Conservation (phyloP, 2,888 invertebrate species). For the Spisula subtruncata region DNA sequence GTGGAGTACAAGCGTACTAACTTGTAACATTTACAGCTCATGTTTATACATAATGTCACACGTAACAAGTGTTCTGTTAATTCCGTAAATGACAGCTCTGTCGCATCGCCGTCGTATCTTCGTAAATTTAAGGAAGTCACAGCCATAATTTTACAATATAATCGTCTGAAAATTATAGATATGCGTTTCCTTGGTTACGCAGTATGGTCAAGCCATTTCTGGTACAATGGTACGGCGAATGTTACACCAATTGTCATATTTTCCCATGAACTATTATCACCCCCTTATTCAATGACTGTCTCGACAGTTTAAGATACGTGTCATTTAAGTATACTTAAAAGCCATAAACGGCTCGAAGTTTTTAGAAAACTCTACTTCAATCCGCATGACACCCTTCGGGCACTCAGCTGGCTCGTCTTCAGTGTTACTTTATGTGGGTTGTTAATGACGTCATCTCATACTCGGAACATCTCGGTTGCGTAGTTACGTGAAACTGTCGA, state of each 20-base stretch:
- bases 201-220: not conserved
- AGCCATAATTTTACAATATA: not conserved
- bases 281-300: not conserved
- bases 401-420: constrained; percentile 6
- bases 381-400: constrained; percentile 27
- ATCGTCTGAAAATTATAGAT: not conserved
- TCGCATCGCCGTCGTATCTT: too few species aligned
- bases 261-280: constrained; percentile 28
- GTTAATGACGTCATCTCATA: constrained; percentile 44
- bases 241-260: not conserved
- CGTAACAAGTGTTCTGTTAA: too few species aligned
- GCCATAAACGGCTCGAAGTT: constrained; percentile 4
- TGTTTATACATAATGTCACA: too few species aligned
- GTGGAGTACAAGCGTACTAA: too few species aligned
- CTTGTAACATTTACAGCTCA: too few species aligned
- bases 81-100: too few species aligned
- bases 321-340: constrained; percentile 9
- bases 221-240: not conserved
- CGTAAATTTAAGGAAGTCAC: too few species aligned
- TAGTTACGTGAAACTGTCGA: constrained; percentile 31
- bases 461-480: constrained; percentile 38
- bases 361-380: constrained; percentile 9
- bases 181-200: not conserved
- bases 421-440: constrained; percentile 23
- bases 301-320: constrained; percentile 6